Conservation (phyloP, 2,113 vertebrate species). For the Deroptyus accipitrinus region DNA sequence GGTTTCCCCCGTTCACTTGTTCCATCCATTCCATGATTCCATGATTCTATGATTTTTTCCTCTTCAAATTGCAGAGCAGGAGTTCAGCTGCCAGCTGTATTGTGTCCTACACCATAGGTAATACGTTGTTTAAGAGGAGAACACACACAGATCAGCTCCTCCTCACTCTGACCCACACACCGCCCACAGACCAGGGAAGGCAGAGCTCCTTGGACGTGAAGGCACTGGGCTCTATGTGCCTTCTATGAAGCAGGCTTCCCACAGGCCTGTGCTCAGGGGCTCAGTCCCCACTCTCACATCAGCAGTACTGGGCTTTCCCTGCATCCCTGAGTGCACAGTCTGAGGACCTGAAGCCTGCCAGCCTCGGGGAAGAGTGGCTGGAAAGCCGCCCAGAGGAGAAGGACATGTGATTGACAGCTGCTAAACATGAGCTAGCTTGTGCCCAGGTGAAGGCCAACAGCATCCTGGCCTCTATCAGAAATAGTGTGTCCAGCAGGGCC, state of each 20-base stretch:
- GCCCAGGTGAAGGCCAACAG: neutral
- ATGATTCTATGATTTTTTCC: fast-evolving
- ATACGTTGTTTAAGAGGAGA: fast-evolving
- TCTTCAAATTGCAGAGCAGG: neutral
- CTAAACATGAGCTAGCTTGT: neutral
- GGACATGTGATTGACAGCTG: neutral
- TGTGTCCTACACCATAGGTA: neutral
- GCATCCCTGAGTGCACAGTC: fast-evolving
- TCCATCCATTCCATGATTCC: neutral
- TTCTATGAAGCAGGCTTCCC: neutral
- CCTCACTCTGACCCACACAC: neutral
- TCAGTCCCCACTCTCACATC: too few species aligned
- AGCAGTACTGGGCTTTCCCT: fast-evolving
- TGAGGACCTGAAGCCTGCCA: neutral
- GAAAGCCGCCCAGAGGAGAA: neutral
- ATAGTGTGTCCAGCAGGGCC: neutral
- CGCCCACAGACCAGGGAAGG: fast-evolving
- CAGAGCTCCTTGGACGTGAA: fast-evolving
- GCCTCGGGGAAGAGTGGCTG: neutral
- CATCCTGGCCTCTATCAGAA: neutral
- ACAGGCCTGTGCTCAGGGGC: fast-evolving
- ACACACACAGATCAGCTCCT: fast-evolving
- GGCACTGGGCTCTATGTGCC: neutral
- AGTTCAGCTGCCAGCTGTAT: neutral
- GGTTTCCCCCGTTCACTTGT: neutral